phyloP scores from a whole-genome alignment of 2,797 vertebrate genomes.

The Poeciliopsis gracilis region DNA sequence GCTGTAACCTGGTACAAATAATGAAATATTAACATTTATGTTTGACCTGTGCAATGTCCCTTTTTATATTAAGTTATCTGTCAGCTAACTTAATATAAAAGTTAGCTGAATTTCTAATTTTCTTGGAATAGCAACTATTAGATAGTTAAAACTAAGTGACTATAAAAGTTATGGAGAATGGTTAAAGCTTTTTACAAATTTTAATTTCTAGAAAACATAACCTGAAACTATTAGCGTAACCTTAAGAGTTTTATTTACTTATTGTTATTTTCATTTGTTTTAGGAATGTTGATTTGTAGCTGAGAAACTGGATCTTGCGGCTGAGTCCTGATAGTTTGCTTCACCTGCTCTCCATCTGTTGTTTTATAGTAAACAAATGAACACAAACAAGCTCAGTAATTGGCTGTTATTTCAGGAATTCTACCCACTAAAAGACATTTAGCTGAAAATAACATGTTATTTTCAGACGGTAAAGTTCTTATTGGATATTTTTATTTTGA shows the following conservation, averaged over 20 bases:
- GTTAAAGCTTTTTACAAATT: background rate
- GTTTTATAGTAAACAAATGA: constrained; percentile 15
- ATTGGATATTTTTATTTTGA: background rate
- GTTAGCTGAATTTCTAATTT: no score
- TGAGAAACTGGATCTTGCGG: constrained; percentile 6
- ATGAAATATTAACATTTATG: no score
- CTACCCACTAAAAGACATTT: background rate
- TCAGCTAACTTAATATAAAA: no score
- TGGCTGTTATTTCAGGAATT: background rate
- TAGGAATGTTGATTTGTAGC: background rate
- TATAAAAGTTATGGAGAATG: background rate
- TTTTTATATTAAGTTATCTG: background rate
- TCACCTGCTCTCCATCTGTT: constrained; percentile 25
- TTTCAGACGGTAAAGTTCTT: background rate
- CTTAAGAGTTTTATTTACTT: background rate
- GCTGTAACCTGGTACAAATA: no score
- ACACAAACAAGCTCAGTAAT: background rate
- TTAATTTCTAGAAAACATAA: background rate
- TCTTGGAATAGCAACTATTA: background rate
- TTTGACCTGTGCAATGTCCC: no score
- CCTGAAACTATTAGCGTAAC: background rate
- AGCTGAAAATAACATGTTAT: background rate
- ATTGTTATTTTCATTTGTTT: background rate
- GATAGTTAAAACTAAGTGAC: background rate
- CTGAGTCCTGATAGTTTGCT: background rate